Evolutionary conservation across 2,888 invertebrate genomes (phyloP).

Genomic region (Troglohyphantes excavatus): DNA sequence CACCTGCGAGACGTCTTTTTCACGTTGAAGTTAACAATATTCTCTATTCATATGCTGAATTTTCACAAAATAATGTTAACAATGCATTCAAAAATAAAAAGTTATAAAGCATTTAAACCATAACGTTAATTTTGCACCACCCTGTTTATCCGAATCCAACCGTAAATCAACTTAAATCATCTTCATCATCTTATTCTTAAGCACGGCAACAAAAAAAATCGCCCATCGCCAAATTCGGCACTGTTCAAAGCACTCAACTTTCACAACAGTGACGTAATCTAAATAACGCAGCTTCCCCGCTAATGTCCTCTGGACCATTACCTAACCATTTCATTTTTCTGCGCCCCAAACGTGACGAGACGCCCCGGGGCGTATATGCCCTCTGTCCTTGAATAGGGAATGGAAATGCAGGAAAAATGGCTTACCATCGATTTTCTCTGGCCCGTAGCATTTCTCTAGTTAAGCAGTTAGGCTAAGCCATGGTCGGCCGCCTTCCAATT

Average conservation of each 20-base stretch:
- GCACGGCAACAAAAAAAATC: not conserved
- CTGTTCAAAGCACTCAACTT: not conserved
- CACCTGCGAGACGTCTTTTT: no score
- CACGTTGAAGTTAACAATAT: no score
- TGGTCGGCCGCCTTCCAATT: slow-evolving; percentile 49
- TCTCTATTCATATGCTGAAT: no score
- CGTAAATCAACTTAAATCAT: no score
- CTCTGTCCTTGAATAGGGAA: slow-evolving; percentile 28
- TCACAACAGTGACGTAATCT: slow-evolving; percentile 3
- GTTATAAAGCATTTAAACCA: no score
- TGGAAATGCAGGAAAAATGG: not conserved
- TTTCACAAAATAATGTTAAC: no score
- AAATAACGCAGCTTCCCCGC: slow-evolving; percentile 17
- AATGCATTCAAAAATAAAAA: no score
- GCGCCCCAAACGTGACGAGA: slow-evolving; percentile 32
- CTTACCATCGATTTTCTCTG: slow-evolving; percentile 36
- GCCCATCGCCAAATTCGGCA: not conserved
- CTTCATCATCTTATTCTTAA: no score
- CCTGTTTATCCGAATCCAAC: no score
- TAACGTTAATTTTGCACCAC: no score
- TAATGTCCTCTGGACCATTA: slow-evolving; percentile 44
- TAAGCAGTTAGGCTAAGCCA: slow-evolving; percentile 12
- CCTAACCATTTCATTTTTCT: slow-evolving; percentile 47
- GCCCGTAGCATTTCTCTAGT: not conserved
- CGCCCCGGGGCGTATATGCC: slow-evolving; percentile 24